Conservation (phyloP, 2,113 vertebrate species). For the Taurulus bubalis region DNA sequence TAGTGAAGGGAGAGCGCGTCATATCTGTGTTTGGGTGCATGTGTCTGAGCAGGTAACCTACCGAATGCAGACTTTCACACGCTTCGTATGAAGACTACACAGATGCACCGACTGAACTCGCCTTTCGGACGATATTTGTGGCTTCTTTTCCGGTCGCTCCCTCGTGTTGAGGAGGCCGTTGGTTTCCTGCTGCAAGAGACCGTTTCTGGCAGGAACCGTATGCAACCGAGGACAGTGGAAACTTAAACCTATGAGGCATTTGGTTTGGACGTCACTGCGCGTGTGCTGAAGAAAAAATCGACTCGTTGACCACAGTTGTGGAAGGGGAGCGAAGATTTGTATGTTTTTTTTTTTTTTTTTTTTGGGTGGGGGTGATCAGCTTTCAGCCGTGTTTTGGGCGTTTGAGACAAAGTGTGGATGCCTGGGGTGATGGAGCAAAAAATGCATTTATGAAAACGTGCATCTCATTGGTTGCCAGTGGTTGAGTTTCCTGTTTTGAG, state of each 20-base stretch:
- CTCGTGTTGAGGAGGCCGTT: not conserved
- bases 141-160: constrained; percentile 1
- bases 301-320: constrained; percentile 9
- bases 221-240: constrained; percentile 55
- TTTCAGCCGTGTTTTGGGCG: not conserved
- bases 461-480: no score
- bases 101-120: constrained; percentile 2
- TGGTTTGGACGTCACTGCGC: constrained; percentile 30
- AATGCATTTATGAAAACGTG: no score
- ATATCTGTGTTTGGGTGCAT: constrained; percentile 8
- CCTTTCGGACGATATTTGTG: constrained; percentile 5
- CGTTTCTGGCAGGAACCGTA: constrained; percentile 51
- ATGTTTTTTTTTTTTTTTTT: constrained; percentile 12
- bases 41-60: constrained; percentile 44
- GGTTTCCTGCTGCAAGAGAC: constrained; percentile 45
- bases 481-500: not conserved
- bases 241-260: not conserved
- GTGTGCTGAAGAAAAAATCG: no score
- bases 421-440: not conserved
- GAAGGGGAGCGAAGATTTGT: constrained; percentile 5
- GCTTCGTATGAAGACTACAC: not conserved
- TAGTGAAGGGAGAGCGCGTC: constrained; percentile 1
- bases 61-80: not conserved
- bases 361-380: not conserved
- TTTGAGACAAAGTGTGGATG: constrained; percentile 1